Evolutionary conservation across 2,113 vertebrate genomes (phyloP).

Genomic region (Axis porcinus): DNA sequence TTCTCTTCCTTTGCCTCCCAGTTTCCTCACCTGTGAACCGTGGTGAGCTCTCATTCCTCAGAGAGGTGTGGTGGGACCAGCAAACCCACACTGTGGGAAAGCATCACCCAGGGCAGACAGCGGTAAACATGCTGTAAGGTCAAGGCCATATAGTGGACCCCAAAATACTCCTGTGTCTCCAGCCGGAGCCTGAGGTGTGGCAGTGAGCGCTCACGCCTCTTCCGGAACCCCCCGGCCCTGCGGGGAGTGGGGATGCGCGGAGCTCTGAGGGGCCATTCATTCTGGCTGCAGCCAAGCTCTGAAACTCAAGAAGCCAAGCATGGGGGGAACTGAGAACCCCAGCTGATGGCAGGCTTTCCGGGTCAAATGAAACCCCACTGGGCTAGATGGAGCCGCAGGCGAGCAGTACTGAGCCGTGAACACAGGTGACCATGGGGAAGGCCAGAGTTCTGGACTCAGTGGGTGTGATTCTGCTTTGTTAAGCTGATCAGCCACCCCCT

Average conservation of each 20-base stretch:
- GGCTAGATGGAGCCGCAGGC: background rate
- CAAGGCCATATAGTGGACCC: background rate
- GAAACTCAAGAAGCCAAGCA: background rate
- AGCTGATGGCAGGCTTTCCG: background rate
- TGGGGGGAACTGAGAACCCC: background rate
- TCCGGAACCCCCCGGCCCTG: background rate
- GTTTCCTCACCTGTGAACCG: background rate
- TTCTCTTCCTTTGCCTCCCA: background rate
- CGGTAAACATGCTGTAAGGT: background rate
- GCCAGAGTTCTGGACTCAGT: background rate
- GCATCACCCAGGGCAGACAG: background rate
- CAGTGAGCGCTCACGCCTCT: background rate
- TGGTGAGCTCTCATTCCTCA: background rate
- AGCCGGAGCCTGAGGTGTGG: background rate
- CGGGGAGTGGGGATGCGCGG: accelerated
- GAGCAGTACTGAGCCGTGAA: background rate
- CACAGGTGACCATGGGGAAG: background rate
- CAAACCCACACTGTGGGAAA: background rate
- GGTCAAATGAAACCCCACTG: background rate
- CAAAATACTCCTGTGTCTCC: background rate
- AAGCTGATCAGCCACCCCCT: background rate
- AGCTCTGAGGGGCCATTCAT: background rate
- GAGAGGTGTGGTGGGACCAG: background rate
- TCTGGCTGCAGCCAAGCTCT: background rate
- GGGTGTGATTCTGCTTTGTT: background rate